Evolutionary conservation across 2,888 invertebrate species (phyloP), one percentile per base, ranked within the genome.

Genomic region (Eupeodes latifasciatus): DNA sequence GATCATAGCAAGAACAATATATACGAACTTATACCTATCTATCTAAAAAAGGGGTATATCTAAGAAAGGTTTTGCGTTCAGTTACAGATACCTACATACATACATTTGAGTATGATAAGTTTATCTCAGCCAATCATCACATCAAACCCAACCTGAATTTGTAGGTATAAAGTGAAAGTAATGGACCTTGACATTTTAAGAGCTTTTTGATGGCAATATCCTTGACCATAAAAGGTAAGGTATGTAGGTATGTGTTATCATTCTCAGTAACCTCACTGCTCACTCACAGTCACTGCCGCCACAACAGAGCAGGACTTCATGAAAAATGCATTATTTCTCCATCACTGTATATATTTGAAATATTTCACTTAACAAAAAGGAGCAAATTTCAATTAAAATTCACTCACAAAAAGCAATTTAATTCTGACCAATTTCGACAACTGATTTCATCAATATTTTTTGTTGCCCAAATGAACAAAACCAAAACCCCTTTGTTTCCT

Each of bases 401-500:
- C 51, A 36, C 9, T 67, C 34, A 51, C 5, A 34, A 67, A 53
- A 67, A 49, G 9, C 66, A 49, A 66, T 19, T 49, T 14, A 27
- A 66, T 49, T 49, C 4, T 53, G 7, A n/a, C 53, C 19, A 19
- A 9, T 4, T 12, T 16, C 4, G n/a, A 34, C 51, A 49, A 51
- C 51, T 34, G 11, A 36, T 55, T 69, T 53, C 69, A 69, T 53
- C 36, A 69, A 53, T 69, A 69, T 12, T 71, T 14, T 71, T 12
- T 71, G 14, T 71, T 44, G 55, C 7, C n/a, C 27, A 49, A 49
- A 49, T 9, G n/a, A 51, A 14, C 55, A 53, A 19, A 44, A n/a
- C 7, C 40, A 9, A 19, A 44, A n/a, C 7, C 40, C 67, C 10
- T n/a, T 27, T 47, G 12, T 49, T 14, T 3, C 14, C 0, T 7